A percentile compares a stretch with the other conserved stretches of the same genome.
phyloP scores from a whole-genome alignment of 2,113 vertebrate genomes.

The Canis aureus region DNA sequence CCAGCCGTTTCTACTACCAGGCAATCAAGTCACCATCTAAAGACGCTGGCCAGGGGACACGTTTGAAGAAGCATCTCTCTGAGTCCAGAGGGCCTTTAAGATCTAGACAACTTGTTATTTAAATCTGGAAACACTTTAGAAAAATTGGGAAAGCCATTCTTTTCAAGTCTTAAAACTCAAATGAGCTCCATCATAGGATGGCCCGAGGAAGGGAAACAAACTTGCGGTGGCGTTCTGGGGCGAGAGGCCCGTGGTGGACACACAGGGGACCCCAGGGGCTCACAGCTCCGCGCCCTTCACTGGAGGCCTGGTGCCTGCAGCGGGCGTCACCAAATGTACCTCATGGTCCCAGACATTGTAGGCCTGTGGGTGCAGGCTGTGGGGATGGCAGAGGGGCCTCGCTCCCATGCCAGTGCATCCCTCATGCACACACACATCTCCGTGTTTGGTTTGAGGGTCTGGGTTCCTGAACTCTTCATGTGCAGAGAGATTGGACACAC shows the following conservation, averaged over 20 bases:
- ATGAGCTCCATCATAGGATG: rapidly evolving
- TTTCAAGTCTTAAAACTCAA: not conserved
- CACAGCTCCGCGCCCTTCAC: rapidly evolving
- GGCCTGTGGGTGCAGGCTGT: not conserved
- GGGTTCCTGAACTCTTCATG: rapidly evolving
- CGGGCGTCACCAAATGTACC: rapidly evolving
- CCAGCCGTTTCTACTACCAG: not conserved
- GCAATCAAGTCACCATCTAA: too few relatives aligned
- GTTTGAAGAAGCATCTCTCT: rapidly evolving
- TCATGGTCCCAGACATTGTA: not conserved
- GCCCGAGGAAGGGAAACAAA: rapidly evolving
- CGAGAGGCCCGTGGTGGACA: rapidly evolving
- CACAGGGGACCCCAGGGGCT: not conserved
- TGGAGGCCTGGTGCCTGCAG: rapidly evolving
- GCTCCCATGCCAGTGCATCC: rapidly evolving
- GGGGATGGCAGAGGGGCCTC: not conserved
- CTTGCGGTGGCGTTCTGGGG: rapidly evolving
- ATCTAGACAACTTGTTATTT: not conserved
- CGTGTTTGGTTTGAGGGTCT: rapidly evolving
- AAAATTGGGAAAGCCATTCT: not conserved
- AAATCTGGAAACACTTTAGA: not conserved
- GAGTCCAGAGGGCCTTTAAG: not conserved
- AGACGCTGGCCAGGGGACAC: not conserved
- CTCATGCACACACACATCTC: rapidly evolving
- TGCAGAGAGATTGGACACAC: rapidly evolving